A percentile compares a stretch with the other conserved stretches of the same genome.
Conservation (phyloP, 2,113 vertebrate genomes). For the Charina bottae region DNA sequence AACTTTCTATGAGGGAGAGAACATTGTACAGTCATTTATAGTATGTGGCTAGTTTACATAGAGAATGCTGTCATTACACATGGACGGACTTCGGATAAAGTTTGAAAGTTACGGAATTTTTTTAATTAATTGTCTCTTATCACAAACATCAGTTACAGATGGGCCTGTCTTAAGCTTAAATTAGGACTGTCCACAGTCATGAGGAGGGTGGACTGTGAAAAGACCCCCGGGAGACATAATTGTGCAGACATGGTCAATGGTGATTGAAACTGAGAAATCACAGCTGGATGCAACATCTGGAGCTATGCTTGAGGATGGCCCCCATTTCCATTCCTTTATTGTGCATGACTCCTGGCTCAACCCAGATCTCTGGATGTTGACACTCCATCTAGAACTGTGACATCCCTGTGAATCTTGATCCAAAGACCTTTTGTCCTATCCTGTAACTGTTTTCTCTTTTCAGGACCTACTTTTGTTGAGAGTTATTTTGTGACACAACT, state of each 20-base stretch:
- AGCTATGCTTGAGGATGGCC: not conserved
- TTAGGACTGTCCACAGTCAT: not conserved
- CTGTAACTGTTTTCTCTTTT: not conserved
- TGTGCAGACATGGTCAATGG: not conserved
- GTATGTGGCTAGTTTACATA: not conserved
- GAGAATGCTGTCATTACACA: not conserved
- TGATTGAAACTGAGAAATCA: not conserved
- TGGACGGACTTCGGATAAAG: not conserved
- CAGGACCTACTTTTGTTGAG: not conserved
- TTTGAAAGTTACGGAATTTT: not conserved
- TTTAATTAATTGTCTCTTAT: not conserved
- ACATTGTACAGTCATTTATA: not conserved
- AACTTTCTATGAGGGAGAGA: not conserved
- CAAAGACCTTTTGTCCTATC: accelerated
- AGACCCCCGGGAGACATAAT: not conserved
- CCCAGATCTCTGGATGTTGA: not conserved
- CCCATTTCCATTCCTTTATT: conserved; percentile 20
- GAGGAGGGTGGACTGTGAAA: too few species aligned
- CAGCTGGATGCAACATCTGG: conserved; percentile 48
- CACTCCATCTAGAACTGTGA: not conserved
- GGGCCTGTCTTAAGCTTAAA: not conserved
- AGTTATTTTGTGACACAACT: accelerated
- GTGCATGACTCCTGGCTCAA: conserved; percentile 13
- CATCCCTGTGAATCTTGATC: conserved; percentile 12
- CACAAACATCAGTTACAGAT: not conserved